Evolutionary conservation across 2,888 invertebrate genomes (phyloP).

Genomic region (Heliconius sara): DNA sequence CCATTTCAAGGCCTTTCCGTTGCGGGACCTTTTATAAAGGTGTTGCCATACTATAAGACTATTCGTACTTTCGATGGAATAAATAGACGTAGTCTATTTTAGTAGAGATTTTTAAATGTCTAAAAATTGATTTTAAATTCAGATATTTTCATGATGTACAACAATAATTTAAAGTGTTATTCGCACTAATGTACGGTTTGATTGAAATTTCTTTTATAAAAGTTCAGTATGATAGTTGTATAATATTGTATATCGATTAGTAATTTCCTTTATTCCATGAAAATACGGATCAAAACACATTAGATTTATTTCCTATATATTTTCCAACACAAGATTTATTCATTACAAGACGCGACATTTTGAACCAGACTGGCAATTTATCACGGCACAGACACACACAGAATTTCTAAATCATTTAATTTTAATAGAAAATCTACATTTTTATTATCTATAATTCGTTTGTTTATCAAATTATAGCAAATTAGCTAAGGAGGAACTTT

Average conservation of each 20-base stretch:
- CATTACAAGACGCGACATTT: background rate
- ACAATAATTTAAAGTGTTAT: background rate
- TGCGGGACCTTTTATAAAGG: conserved; percentile 21
- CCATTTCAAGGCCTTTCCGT: conserved; percentile 30
- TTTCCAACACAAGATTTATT: background rate
- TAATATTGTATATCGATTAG: background rate
- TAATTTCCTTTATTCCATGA: conserved; percentile 10
- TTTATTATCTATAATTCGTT: conserved; percentile 26
- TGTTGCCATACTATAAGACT: conserved; percentile 12
- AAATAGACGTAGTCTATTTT: background rate
- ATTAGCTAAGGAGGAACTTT: conserved; percentile 18
- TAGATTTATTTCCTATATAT: background rate
- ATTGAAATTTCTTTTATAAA: background rate
- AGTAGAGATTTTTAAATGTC: background rate
- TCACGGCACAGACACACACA: background rate
- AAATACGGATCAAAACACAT: conserved; percentile 12
- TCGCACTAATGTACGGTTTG: background rate
- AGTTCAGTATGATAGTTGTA: background rate
- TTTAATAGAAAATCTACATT: conserved; percentile 2
- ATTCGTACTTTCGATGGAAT: conserved; percentile 2
- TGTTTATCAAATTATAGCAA: conserved; percentile 20
- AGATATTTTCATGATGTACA: background rate
- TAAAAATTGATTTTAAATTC: background rate
- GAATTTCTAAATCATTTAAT: background rate
- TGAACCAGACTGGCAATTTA: background rate